Conservation (phyloP, 2,888 invertebrate genomes). For the Lithophane socia region DNA sequence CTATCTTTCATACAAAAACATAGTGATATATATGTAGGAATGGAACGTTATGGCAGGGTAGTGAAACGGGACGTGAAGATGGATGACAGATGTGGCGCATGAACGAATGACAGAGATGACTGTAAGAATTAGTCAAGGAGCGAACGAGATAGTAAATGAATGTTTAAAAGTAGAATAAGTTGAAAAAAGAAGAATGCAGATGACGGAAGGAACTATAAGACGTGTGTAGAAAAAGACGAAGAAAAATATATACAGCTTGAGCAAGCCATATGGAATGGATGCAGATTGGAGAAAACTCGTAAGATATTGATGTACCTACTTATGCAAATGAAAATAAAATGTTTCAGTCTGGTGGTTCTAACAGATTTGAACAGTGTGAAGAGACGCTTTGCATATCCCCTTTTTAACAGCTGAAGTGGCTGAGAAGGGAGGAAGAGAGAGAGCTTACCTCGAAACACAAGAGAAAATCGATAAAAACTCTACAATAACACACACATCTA, state of each 20-base stretch:
- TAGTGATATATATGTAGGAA: too few species aligned
- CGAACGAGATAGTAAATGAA: too few species aligned
- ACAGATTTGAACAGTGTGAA: slow-evolving; percentile 18
- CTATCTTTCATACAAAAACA: slow-evolving; percentile 13
- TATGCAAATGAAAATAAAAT: slow-evolving; percentile 21
- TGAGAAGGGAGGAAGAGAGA: not conserved
- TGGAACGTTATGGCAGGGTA: too few species aligned
- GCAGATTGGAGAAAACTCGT: slow-evolving; percentile 5
- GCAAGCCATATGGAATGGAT: not conserved
- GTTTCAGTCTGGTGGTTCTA: slow-evolving; percentile 11
- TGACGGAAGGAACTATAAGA: too few species aligned
- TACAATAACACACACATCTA: not conserved
- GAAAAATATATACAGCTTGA: too few species aligned
- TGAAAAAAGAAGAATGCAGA: too few species aligned
- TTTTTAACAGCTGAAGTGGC: not conserved
- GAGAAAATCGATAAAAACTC: not conserved
- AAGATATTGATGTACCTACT: slow-evolving; percentile 22
- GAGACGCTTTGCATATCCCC: not conserved
- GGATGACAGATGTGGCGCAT: too few species aligned
- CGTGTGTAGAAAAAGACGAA: too few species aligned
- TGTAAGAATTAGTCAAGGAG: too few species aligned
- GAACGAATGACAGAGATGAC: too few species aligned
- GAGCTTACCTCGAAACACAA: not conserved
- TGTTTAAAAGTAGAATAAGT: too few species aligned
- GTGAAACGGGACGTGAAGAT: too few species aligned